These are phyloP conservation scores for Nymphalis c-album DNA, from an alignment of 2,888 invertebrate genomes.

Conservation along the genomic window DNA sequence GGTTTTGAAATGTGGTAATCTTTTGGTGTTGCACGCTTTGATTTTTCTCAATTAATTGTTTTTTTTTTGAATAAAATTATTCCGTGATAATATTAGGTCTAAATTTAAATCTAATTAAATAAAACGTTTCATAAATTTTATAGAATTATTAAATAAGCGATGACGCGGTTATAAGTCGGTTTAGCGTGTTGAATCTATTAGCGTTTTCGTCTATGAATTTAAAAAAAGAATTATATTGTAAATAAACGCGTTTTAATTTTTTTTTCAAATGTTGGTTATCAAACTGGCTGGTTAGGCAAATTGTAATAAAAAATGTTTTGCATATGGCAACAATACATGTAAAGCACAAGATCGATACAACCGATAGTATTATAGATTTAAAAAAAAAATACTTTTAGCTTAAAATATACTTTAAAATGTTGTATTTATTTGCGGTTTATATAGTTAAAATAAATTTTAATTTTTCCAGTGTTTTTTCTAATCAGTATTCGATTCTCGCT, in stretches of 20 bases:
- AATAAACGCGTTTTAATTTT: constrained; percentile 30
- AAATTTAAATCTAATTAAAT: constrained; percentile 21
- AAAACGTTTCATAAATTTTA: constrained; percentile 29
- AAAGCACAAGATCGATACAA: constrained; percentile 18
- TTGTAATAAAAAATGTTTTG: constrained; percentile 13
- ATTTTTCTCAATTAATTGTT: constrained; percentile 19
- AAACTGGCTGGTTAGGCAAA: constrained; percentile 22
- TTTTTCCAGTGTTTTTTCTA: constrained; percentile 39
- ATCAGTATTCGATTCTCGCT: constrained; percentile 67
- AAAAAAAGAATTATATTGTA: constrained; percentile 25
- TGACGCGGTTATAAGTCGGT: constrained; percentile 1
- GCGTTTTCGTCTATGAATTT: constrained; percentile 24
- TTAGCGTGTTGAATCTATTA: constrained; percentile 29
- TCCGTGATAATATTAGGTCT: constrained; percentile 11
- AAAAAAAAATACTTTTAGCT: constrained; percentile 22
- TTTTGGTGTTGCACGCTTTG: constrained; percentile 34
- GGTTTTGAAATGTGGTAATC: constrained; percentile 18
- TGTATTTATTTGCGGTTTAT: constrained; percentile 36
- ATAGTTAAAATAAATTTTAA: constrained; percentile 37
- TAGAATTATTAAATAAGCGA: constrained; percentile 20
- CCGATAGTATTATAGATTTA: constrained; percentile 39
- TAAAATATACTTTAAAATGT: constrained; percentile 15
- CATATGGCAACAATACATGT: constrained; percentile 11
- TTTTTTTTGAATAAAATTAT: constrained; percentile 11
- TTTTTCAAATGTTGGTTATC: constrained; percentile 32